Conservation (phyloP, 2,113 vertebrate genomes). For the Phaethornis superciliosus region DNA sequence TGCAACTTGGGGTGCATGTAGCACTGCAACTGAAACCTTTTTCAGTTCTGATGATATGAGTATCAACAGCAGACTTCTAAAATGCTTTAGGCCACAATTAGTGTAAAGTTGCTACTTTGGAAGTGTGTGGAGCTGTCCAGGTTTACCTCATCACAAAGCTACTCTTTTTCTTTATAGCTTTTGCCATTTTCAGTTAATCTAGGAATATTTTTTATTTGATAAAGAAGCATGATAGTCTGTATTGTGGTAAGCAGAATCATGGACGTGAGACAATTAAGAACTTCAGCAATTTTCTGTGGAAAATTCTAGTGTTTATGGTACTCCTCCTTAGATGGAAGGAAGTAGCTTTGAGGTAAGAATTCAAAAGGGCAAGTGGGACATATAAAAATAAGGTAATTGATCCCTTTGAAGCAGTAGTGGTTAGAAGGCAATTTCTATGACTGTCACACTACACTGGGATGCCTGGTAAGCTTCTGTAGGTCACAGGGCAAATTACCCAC, state of each 20-base stretch:
- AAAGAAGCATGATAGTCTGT: not conserved
- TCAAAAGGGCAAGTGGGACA: not conserved
- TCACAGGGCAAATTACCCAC: not conserved
- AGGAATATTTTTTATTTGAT: not conserved
- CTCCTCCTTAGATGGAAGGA: conserved; percentile 2
- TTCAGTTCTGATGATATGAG: not conserved
- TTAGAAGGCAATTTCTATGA: not conserved
- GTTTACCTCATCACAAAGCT: not conserved
- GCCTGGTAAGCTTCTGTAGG: not conserved
- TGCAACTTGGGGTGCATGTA: not conserved
- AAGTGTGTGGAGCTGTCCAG: not conserved
- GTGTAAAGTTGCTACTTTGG: not conserved
- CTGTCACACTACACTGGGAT: not conserved
- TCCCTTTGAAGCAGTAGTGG: not conserved
- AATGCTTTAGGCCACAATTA: not conserved
- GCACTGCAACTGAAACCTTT: not conserved
- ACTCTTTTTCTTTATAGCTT: not conserved
- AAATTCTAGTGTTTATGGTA: not conserved
- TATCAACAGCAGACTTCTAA: not conserved
- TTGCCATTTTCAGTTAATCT: not conserved
- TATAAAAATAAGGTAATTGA: not conserved
- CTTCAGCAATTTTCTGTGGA: not conserved
- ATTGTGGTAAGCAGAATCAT: not conserved
- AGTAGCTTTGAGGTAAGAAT: not conserved
- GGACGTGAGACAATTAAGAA: not conserved